Percentiles rank a stretch among this genome's conserved stretches.
Conservation (phyloP, 2,113 vertebrate genomes). For the Toxostoma redivivum region DNA sequence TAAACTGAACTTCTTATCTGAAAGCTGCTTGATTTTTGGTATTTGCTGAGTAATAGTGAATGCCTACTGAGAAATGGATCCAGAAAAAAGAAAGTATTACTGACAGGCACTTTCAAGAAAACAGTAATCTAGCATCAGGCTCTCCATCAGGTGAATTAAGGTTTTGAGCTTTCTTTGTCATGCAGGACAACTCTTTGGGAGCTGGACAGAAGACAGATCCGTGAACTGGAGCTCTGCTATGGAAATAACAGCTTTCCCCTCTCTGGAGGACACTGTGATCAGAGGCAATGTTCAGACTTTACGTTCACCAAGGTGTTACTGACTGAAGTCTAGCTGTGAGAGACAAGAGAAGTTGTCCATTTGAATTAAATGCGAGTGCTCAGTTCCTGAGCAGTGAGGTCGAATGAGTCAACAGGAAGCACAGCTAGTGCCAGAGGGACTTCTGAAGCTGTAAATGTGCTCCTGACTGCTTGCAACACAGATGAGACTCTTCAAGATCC, state of each 20-base stretch:
- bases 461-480: not conserved
- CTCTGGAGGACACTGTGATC: not conserved
- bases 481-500: not conserved
- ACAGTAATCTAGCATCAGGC: not conserved
- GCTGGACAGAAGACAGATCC: not conserved
- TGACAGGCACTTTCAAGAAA: not conserved
- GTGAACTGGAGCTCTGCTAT: not conserved
- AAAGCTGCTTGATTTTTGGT: not conserved
- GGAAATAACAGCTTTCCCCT: not conserved
- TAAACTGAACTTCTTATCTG: not conserved
- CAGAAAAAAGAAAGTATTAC: not conserved
- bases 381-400: not conserved
- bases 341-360: not conserved
- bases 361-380: rapidly evolving
- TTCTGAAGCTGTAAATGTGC: not conserved
- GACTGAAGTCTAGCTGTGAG: not conserved
- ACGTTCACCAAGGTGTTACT: not conserved
- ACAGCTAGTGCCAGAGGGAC: not conserved
- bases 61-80: not conserved
- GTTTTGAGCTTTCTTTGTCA: not conserved
- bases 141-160: not conserved
- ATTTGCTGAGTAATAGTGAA: not conserved
- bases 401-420: not conserved
- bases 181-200: not conserved
- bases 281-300: not conserved